Evolutionary conservation across 2,888 invertebrate species (phyloP).

Genomic region (Mechanitis messenoides): DNA sequence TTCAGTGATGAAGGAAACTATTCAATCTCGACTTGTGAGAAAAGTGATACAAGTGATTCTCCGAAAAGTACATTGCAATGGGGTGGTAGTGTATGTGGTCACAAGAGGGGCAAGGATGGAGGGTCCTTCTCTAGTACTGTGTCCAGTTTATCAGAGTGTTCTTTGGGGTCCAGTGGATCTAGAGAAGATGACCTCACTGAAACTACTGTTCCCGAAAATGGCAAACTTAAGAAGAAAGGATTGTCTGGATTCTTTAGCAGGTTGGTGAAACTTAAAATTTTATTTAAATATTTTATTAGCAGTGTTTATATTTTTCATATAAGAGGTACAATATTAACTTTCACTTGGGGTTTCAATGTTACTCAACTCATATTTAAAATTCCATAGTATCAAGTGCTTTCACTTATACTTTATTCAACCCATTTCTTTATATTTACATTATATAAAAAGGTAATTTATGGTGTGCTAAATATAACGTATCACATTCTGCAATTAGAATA

Average conservation of each 20-base stretch:
- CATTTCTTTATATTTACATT: no score
- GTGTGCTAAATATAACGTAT: no score
- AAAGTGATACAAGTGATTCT: slow-evolving; percentile 72
- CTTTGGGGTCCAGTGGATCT: slow-evolving; percentile 78
- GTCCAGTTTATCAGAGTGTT: slow-evolving; percentile 83
- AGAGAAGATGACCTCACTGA: slow-evolving; percentile 66
- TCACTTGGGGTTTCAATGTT: neutral
- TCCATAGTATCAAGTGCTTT: slow-evolving; percentile 3
- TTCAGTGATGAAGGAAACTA: slow-evolving; percentile 73
- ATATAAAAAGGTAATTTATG: no score
- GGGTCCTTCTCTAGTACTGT: slow-evolving; percentile 82
- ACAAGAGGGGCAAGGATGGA: slow-evolving; percentile 75
- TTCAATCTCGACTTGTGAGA: slow-evolving; percentile 71
- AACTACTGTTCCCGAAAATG: slow-evolving; percentile 51
- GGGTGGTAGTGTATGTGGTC: slow-evolving; percentile 68
- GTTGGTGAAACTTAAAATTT: slow-evolving; percentile 49
- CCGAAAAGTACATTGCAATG: slow-evolving; percentile 71
- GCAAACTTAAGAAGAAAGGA: slow-evolving; percentile 77
- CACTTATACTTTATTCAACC: neutral
- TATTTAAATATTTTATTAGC: neutral
- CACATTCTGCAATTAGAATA: no score
- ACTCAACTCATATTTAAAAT: slow-evolving; percentile 5
- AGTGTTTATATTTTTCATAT: neutral
- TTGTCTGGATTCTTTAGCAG: slow-evolving; percentile 79
- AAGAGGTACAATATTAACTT: slow-evolving; percentile 13